Conservation (phyloP, 2,113 vertebrate genomes). For the Neopipo cinnamomea region DNA sequence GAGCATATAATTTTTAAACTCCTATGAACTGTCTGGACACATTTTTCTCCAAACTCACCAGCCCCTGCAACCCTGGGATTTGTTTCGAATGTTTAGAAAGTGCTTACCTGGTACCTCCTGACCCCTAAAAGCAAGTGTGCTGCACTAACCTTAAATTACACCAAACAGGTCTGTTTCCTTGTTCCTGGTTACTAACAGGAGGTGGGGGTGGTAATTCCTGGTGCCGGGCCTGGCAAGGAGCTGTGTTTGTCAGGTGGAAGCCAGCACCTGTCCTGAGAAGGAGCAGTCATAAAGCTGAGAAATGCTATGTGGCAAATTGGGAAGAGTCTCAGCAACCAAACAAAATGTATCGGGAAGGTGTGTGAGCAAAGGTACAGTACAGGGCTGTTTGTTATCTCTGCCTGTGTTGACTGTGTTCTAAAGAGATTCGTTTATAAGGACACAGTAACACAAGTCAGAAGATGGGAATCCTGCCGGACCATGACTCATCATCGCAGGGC, state of each 20-base stretch:
- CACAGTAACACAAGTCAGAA: not conserved
- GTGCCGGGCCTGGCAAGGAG: not conserved
- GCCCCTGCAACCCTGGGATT: not conserved
- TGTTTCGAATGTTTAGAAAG: not conserved
- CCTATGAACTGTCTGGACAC: not conserved
- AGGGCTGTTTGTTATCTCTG: not conserved
- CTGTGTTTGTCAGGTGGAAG: not conserved
- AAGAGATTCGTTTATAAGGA: not conserved
- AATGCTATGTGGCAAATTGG: not conserved
- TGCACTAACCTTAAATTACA: not conserved
- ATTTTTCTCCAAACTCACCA: not conserved
- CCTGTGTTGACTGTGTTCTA: not conserved
- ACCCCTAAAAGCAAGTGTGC: not conserved
- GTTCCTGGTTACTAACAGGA: not conserved
- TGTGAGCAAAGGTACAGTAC: not conserved
- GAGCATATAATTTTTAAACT: not conserved
- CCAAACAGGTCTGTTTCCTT: not conserved
- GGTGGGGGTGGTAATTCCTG: not conserved
- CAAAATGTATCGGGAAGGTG: not conserved
- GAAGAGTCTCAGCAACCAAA: not conserved
- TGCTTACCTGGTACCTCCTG: not conserved
- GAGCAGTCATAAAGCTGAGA: not conserved
- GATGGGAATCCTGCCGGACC: not conserved
- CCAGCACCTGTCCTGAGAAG: not conserved
- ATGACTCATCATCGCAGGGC: not conserved